phyloP scores from a whole-genome alignment of 1,140 invertebrate species.

The Stenopsyche tienmushanensis region DNA sequence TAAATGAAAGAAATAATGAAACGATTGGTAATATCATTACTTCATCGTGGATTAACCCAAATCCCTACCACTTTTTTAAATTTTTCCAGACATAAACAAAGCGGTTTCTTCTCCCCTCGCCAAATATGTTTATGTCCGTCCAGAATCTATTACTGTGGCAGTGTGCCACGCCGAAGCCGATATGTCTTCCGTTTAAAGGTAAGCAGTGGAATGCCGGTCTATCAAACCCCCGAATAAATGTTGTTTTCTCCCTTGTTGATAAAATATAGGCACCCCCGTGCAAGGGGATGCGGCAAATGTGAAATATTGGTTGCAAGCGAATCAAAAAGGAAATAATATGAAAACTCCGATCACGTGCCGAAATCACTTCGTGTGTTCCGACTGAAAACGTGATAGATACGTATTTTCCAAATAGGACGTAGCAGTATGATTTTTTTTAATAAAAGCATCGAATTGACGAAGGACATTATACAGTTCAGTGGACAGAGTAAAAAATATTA shows the following conservation, averaged over 20 bases:
- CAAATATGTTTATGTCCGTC: not conserved
- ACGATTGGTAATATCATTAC: too few relatives aligned
- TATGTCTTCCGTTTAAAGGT: not conserved
- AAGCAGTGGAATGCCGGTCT: not conserved
- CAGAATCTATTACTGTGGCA: not conserved
- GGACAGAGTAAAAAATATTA: too few relatives aligned
- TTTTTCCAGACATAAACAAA: too few relatives aligned
- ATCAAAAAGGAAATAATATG: constrained; percentile 33
- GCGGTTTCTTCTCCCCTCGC: too few relatives aligned
- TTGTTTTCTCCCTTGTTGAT: constrained; percentile 4
- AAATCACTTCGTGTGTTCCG: constrained; percentile 25
- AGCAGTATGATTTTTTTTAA: too few relatives aligned
- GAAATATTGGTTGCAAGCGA: constrained; percentile 38
- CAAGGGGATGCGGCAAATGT: constrained; percentile 15
- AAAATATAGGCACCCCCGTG: not conserved
- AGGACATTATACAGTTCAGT: too few relatives aligned
- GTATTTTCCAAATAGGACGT: too few relatives aligned
- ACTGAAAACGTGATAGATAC: too few relatives aligned
- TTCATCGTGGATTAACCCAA: too few relatives aligned
- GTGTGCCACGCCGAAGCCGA: constrained; percentile 3
- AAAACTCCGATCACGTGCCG: constrained; percentile 28
- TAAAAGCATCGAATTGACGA: too few relatives aligned
- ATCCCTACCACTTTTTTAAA: too few relatives aligned
- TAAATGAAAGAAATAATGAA: too few relatives aligned
- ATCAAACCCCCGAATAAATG: constrained; percentile 10